Evolutionary conservation across 2,113 vertebrate species (phyloP), one percentile per base, ranked within the genome.

Genomic region (Tychaedon coryphoeus): DNA sequence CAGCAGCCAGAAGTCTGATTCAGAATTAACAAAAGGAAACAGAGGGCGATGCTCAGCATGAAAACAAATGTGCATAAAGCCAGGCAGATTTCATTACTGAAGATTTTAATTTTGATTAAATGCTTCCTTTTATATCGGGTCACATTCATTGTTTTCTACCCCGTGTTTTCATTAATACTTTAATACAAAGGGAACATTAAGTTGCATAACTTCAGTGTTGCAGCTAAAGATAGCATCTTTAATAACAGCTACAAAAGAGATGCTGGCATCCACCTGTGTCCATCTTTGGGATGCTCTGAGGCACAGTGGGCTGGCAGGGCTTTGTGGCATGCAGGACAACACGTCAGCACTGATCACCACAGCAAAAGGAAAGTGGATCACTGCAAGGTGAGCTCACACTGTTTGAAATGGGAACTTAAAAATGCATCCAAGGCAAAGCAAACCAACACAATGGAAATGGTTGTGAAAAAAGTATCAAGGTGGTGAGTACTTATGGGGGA

Each of bases 81-180:
- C 65, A 36, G n/a, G n/a, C 64, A 94, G 79, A 94, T 93, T 92
- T 92, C 75, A 93, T 92, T 95, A 93, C 60, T 31, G 51, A 33
- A 95, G 95, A 97, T 97, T 94, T 93, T 93, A 84, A 95, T 95
- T 95, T 57, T 94, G 92, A 97, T 96, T 93, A 96, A 95, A 88
- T 0, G 10, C 48, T 96, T 96, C 94, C 93, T 88, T 94, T 92
- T 60, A 29, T 90, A 88, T 50, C 8, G 5, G 42, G 69, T 69
- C 57, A 18, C 40, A n/a, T 3, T 60, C 38, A 42, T 80, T 92
- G 90, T 92, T 74, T 96, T 65, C 82, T 50, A 45, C 10, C 25
- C 71, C 12, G 18, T 64, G 57, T 64, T 93, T 93, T 94, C 69
- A 95, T 96, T 86, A 94, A 71, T 95, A 74, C 67, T 94, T 92